Percentiles rank a stretch among this genome's conserved stretches.
Evolutionary conservation across 2,113 vertebrate species (phyloP).

Genomic region (Heliornis fulica): DNA sequence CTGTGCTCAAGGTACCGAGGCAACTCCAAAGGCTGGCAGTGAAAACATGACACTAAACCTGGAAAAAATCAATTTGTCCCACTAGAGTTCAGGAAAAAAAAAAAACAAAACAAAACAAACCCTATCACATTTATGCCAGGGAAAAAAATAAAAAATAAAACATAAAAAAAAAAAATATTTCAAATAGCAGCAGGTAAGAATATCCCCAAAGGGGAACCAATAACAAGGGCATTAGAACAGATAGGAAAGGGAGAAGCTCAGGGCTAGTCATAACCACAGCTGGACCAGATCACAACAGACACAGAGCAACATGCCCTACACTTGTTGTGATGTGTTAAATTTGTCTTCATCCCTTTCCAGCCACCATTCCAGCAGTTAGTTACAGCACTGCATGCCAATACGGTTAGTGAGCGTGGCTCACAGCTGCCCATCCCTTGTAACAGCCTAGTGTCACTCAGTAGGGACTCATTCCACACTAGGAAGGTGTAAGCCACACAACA

Average conservation of each 20-base stretch:
- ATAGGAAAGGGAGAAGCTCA: background rate
- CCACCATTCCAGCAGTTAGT: background rate
- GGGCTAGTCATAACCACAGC: background rate
- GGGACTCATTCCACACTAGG: background rate
- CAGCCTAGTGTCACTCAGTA: background rate
- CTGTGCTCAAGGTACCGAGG: background rate
- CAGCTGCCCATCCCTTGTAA: background rate
- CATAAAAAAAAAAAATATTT: background rate
- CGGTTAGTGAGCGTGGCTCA: background rate
- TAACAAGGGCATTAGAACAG: background rate
- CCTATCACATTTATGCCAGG: background rate
- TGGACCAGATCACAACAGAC: background rate
- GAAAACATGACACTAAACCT: conserved; percentile 5
- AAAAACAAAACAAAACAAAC: background rate
- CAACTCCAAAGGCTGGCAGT: background rate
- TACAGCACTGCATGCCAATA: background rate
- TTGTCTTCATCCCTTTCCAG: background rate
- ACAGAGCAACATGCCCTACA: background rate
- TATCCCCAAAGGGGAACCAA: background rate
- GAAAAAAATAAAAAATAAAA: too few species aligned
- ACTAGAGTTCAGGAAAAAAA: background rate
- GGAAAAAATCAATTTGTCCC: background rate
- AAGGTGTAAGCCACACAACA: background rate
- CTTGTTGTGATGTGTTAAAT: background rate
- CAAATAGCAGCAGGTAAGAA: background rate